Base-by-base conservation (phyloP, 1,140 invertebrate species). In the Drosophila ambigua region DNA sequence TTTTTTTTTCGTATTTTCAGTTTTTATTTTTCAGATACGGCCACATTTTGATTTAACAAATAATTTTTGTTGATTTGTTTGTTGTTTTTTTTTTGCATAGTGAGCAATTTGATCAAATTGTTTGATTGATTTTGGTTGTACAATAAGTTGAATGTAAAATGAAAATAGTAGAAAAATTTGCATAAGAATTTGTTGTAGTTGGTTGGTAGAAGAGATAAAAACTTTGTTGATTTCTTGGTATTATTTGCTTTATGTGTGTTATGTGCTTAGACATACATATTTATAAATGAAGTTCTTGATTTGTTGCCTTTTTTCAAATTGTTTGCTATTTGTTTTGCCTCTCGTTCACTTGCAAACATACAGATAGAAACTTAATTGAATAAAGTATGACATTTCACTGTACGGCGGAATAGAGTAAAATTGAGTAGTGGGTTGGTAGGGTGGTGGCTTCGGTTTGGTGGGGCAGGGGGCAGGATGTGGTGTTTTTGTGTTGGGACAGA, bases 91-190 rank as follows among this genome's bases (percentile, higher is more conserved):
- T 69, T 76, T 80, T 85, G 78, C 63, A 77, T 45, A 77, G 75
- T 82, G 81, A 79, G 59, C 72, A 82, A 71, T 59, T 62, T 66
- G 43, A 26, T 74, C 57, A 55, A 62, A 74, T 76, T 76, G 35
- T 68, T 59, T 54, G 51, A 57, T 75, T 72, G 71, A 61, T 59
- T 72, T 81, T 72, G 50, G 46, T 69, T 45, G 41, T 75, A 66
- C 58, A 76, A 54, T 41, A 53, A 60, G 51, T 77, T 69, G 65
- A 76, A 82, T 87, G 79, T 87, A 88, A 87, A 87, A 87, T 79
- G 79, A 87, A 88, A 88, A 75, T 79, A 87, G 78, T 88, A 87
- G 76, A 87, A 78, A 87, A 79, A 87, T 88, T 87, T 87, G 83
- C 83, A 87, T 87, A 87, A 87, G 83, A 87, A 79, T 83, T 73